These are phyloP conservation scores for Stratiolaelaps scimitus DNA, from an alignment of 1,140 invertebrate species.

Conservation along the genomic window DNA sequence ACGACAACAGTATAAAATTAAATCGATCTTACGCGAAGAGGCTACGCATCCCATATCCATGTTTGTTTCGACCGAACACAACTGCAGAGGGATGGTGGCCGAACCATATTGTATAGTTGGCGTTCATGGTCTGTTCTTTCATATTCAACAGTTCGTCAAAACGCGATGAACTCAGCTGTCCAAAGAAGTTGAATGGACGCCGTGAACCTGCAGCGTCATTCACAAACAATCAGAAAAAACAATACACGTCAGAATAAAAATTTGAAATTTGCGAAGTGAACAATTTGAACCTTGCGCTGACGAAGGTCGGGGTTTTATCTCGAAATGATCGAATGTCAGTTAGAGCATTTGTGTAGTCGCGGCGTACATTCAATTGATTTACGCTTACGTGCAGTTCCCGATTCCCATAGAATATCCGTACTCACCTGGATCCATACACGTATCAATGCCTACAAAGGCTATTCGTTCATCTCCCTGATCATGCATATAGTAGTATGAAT, in stretches of 20 bases:
- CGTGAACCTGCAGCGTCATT: slow-evolving; percentile 46
- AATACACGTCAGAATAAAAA: too few relatives aligned
- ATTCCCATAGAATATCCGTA: background rate
- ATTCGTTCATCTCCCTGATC: slow-evolving; percentile 47
- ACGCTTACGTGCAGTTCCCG: background rate
- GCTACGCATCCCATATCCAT: slow-evolving; percentile 47
- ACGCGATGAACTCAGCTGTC: slow-evolving; percentile 49
- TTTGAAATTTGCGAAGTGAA: too few relatives aligned
- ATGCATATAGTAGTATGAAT: slow-evolving; percentile 62
- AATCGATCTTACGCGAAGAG: slow-evolving; percentile 29
- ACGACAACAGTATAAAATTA: too few relatives aligned
- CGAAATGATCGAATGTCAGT: too few relatives aligned
- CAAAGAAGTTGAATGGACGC: slow-evolving; percentile 84
- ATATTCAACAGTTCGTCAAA: slow-evolving; percentile 29
- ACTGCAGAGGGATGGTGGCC: slow-evolving; percentile 86
- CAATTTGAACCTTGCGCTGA: too few relatives aligned
- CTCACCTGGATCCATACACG: slow-evolving; percentile 60
- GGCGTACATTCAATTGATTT: too few relatives aligned
- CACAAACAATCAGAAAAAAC: slow-evolving; percentile 29
- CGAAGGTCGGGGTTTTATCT: too few relatives aligned
- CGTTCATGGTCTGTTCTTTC: slow-evolving; percentile 41
- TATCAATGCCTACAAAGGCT: slow-evolving; percentile 73
- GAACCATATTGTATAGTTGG: slow-evolving; percentile 61
- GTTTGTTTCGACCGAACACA: slow-evolving; percentile 53
- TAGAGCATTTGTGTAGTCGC: too few relatives aligned